Evolutionary conservation across 2,797 vertebrate species (phyloP).

Genomic region (Danio tinwini): DNA sequence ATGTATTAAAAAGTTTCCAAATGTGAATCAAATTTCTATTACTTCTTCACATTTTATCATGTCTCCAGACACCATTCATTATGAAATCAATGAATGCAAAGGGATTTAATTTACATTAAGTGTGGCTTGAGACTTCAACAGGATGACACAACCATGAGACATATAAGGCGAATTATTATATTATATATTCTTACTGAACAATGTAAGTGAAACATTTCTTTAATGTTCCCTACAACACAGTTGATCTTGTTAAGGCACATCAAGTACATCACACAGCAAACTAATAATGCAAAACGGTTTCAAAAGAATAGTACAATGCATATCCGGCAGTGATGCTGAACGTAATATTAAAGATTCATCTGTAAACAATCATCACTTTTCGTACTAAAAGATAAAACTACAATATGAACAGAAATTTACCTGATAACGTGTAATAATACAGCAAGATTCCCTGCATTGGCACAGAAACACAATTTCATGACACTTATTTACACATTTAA

Average conservation of each 20-base stretch:
- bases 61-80: too few relatives aligned
- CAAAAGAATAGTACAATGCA: not conserved
- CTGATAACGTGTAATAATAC: not conserved
- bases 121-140: too few relatives aligned
- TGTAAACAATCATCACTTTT: slow-evolving; percentile 11
- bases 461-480: not conserved
- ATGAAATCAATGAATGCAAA: too few relatives aligned
- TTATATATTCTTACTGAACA: too few relatives aligned
- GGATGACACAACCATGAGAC: too few relatives aligned
- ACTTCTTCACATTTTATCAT: too few relatives aligned
- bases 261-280: not conserved
- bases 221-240: too few relatives aligned
- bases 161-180: too few relatives aligned
- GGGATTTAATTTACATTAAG: too few relatives aligned
- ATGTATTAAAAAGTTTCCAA: too few relatives aligned
- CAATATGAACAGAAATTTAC: not conserved
- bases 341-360: not conserved
- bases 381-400: not conserved
- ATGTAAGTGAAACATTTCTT: too few relatives aligned
- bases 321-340: not conserved
- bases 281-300: not conserved
- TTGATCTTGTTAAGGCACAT: slow-evolving; percentile 12
- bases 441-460: not conserved
- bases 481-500: not conserved
- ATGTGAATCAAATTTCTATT: too few relatives aligned